Base-by-base conservation (phyloP, 2,113 vertebrate genomes). In the Fukomys damarensis region DNA sequence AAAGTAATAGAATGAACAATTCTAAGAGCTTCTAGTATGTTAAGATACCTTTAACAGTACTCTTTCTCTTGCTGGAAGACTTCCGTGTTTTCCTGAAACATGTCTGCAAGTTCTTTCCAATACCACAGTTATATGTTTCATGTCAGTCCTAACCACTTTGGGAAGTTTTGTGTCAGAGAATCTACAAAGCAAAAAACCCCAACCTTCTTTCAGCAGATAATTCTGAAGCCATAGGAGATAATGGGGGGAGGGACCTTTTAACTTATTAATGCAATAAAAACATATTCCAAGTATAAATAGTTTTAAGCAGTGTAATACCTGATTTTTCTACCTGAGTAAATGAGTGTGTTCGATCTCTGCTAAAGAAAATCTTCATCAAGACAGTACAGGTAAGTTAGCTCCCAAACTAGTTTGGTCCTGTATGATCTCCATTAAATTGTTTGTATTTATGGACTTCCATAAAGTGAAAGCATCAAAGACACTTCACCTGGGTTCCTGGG, bases 341-440 rank as follows among this genome's bases (percentile, higher is more conserved):
- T 59, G 74, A 91, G 70, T 59, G 61, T 0, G 0, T 65, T 92
- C 3, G 0, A 56, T 63, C 0, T 0, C 54, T 89, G 87, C 89
- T 84, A 93, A 85, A 94, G 89, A 84, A 94, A 94, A 93, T 88
- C 93, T 35, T 13, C 17, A 5, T 58, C 93, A 97, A 89, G 96
- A 91, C 95, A 94, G 95, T 86, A 82, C 88, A 93, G 95, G 92
- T 86, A 98, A 96, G 86, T 89, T 92, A 95, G 86, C 82, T 97
- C 61, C 93, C 24, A 2, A 83, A 85, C 97, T 93, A 96, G 92
- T 93, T 89, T 61, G 91, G 96, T 96, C 97, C 98, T 98, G 96
- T 85, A 91, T 38, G 79, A n/a, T 35, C 96, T 95, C 90, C 92
- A 96, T 84, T 85, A 87, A 80, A 28, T 24, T 85, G 79, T 80